Evolutionary conservation across 2,113 vertebrate species (phyloP).

Genomic region (Colistium nudipinnis): DNA sequence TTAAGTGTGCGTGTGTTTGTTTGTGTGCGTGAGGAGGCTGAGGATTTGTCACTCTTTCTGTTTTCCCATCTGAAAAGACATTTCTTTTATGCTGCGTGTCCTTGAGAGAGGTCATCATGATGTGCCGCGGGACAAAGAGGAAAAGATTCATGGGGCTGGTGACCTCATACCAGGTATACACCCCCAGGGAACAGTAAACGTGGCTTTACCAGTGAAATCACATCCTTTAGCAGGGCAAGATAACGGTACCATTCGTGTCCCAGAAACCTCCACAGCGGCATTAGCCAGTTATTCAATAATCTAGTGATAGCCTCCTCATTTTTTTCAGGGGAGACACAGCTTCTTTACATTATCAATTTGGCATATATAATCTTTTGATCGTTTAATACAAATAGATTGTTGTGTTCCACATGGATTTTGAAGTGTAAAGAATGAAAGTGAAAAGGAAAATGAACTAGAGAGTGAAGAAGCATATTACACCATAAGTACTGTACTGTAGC

Average conservation of each 20-base stretch:
- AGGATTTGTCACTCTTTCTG: background rate
- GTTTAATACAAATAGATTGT: no score
- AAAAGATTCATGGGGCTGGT: slow-evolving; percentile 52
- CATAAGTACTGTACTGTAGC: no score
- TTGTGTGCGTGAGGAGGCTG: background rate
- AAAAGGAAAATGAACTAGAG: background rate
- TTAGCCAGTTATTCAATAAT: no score
- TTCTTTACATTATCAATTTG: background rate
- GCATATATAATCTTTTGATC: no score
- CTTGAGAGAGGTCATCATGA: slow-evolving; percentile 66
- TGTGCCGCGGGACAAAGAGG: slow-evolving; percentile 41
- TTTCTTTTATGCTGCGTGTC: slow-evolving; percentile 21
- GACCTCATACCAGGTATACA: slow-evolving; percentile 53
- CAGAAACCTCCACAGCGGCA: slow-evolving; percentile 43
- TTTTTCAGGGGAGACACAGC: background rate
- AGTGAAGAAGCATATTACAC: background rate
- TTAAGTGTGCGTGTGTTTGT: slow-evolving; percentile 1
- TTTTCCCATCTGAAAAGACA: background rate
- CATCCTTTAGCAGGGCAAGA: slow-evolving; percentile 43
- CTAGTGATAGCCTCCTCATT: no score
- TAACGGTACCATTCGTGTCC: slow-evolving; percentile 71
- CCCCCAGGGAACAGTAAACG: slow-evolving; percentile 57
- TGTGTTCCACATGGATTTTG: background rate
- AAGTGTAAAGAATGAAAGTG: background rate
- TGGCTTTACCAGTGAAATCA: slow-evolving; percentile 58